Percentiles rank a stretch among this genome's conserved stretches.
Conservation (phyloP, 2,888 invertebrate genomes). For the Phaedon cochleariae region DNA sequence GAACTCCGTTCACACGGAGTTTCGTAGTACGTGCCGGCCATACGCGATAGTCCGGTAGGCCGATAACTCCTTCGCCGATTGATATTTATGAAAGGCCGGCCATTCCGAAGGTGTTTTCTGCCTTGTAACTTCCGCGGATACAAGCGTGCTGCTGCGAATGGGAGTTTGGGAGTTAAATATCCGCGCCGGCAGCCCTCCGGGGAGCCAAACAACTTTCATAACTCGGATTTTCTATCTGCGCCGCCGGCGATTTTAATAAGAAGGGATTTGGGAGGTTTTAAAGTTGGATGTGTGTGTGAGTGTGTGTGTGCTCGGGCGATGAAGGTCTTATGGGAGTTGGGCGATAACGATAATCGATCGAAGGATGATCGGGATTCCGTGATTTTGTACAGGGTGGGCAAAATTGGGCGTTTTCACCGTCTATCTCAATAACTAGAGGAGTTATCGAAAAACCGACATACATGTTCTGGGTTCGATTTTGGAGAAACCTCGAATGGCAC, state of each 20-base stretch:
- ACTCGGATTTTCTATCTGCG: slow-evolving; percentile 33
- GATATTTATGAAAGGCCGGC: slow-evolving; percentile 62
- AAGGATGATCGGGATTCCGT: neutral
- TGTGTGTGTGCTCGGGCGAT: slow-evolving; percentile 5
- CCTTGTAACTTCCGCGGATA: slow-evolving; percentile 52
- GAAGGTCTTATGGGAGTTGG: slow-evolving; percentile 23
- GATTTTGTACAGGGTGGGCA: too few species aligned
- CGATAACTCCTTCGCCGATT: slow-evolving; percentile 49
- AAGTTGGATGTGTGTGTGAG: slow-evolving; percentile 27
- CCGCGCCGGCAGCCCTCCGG: slow-evolving; percentile 31
- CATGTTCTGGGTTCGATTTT: too few species aligned
- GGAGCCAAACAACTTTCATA: slow-evolving; percentile 39
- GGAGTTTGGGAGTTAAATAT: slow-evolving; percentile 36
- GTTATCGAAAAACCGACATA: too few species aligned
- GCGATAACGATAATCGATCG: slow-evolving; percentile 19
- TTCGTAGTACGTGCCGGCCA: neutral
- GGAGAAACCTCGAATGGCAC: too few species aligned
- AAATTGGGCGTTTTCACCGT: too few species aligned
- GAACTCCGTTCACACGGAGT: neutral
- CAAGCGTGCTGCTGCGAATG: slow-evolving; percentile 40
- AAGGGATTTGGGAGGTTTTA: slow-evolving; percentile 31
- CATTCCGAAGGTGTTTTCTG: slow-evolving; percentile 56
- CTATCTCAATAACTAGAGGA: too few species aligned
- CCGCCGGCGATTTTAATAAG: slow-evolving; percentile 31
- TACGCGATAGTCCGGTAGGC: too few species aligned